Percentiles rank a stretch among this genome's conserved stretches.
Conservation (phyloP, 2,113 vertebrate genomes). For the Serinus canaria region DNA sequence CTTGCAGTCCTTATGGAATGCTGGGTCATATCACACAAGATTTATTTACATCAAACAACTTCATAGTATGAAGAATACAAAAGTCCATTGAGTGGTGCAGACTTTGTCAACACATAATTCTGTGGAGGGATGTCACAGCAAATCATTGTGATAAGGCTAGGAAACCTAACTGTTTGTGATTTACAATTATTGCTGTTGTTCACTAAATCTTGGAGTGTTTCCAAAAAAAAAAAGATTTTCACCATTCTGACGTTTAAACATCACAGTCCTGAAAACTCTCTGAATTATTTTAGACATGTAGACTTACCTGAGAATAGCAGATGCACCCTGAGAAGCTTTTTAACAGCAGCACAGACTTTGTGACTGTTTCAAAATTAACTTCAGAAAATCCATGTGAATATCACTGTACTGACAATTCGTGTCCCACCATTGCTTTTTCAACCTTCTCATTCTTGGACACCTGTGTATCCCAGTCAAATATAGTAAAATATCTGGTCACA, state of each 20-base stretch:
- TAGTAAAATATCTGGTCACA: background rate
- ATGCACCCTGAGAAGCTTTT: background rate
- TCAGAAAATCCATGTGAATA: background rate
- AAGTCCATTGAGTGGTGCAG: background rate
- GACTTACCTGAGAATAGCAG: background rate
- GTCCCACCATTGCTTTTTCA: background rate
- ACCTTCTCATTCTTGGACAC: background rate
- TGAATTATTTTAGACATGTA: background rate
- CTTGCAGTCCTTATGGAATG: background rate
- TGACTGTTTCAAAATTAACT: background rate
- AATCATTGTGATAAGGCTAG: background rate
- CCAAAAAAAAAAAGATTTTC: background rate
- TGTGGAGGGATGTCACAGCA: background rate
- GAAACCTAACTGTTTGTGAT: background rate
- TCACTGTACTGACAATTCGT: background rate
- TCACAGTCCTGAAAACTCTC: background rate
- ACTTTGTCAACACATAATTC: background rate
- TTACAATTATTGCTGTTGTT: background rate
- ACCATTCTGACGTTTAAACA: background rate
- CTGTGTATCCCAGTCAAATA: background rate
- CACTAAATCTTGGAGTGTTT: background rate
- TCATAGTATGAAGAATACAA: background rate
- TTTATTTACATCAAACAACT: background rate
- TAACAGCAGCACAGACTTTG: background rate
- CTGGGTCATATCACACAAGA: background rate